phyloP scores from a whole-genome alignment of 2,797 vertebrate genomes.

The Enteromius trimaculatus region DNA sequence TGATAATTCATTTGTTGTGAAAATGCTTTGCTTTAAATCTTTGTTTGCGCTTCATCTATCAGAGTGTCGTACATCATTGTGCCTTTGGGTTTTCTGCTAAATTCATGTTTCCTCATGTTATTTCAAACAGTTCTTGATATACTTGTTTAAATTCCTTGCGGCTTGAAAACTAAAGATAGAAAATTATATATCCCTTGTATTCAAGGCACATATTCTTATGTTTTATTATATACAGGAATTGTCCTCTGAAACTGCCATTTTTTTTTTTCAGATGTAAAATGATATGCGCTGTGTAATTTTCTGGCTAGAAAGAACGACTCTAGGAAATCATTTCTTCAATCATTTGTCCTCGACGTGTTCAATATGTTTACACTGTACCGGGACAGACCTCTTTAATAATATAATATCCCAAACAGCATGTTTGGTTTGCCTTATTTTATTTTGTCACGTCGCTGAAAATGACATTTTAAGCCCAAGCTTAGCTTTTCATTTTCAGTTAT shows the following conservation, averaged over 20 bases:
- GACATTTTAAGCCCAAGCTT: constrained; percentile 40
- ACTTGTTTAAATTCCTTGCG: constrained; percentile 51
- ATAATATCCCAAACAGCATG: constrained; percentile 40
- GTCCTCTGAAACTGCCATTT: constrained; percentile 48
- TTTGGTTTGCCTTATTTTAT: constrained; percentile 40
- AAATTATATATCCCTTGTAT: constrained; percentile 57
- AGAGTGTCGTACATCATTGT: constrained; percentile 48
- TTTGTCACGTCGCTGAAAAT: constrained; percentile 33
- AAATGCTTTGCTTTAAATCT: constrained; percentile 51
- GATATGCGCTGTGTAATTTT: constrained; percentile 58
- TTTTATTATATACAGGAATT: constrained; percentile 60
- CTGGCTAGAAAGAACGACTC: constrained; percentile 53
- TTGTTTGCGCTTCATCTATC: constrained; percentile 58
- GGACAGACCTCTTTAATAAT: constrained; percentile 33
- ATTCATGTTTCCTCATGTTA: constrained; percentile 51
- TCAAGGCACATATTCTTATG: constrained; percentile 56
- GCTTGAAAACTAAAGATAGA: constrained; percentile 60
- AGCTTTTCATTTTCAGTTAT: constrained; percentile 49
- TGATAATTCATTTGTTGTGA: constrained; percentile 58
- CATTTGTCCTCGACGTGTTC: constrained; percentile 46
- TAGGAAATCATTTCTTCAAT: constrained; percentile 53
- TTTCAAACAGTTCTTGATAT: constrained; percentile 54
- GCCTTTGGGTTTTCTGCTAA: constrained; percentile 52
- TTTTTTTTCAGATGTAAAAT: constrained; percentile 46
- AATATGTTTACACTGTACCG: constrained; percentile 26